Percentiles rank a stretch among this genome's conserved stretches.
Conservation (phyloP, 2,888 invertebrate genomes). For the Apantesis nais region DNA sequence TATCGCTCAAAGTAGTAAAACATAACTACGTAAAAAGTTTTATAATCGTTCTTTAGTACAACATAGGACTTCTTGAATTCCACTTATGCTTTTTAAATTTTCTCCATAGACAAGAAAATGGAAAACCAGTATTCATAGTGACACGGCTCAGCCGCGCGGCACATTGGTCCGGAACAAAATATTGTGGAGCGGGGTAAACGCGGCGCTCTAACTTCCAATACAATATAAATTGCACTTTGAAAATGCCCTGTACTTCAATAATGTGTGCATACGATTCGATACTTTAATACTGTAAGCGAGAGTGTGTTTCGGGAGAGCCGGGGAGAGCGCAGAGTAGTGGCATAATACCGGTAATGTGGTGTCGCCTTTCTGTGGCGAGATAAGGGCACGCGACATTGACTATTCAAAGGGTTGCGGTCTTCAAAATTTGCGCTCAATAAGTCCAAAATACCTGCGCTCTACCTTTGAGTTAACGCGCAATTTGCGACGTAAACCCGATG, state of each 20-base stretch:
- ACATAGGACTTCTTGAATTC: conserved; percentile 58
- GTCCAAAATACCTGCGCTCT: conserved; percentile 74
- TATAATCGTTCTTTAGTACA: conserved; percentile 60
- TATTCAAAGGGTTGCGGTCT: conserved; percentile 85
- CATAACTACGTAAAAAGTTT: conserved; percentile 52
- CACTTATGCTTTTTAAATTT: conserved; percentile 74
- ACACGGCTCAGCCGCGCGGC: conserved; percentile 69
- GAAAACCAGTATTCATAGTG: conserved; percentile 62
- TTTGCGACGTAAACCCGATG: conserved; percentile 54
- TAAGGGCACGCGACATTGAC: conserved; percentile 86
- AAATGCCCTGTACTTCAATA: conserved; percentile 75
- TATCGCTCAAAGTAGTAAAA: conserved; percentile 30
- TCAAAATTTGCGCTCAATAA: conserved; percentile 85
- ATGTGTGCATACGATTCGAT: conserved; percentile 67
- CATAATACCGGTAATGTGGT: conserved; percentile 85
- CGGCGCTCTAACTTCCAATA: conserved; percentile 80
- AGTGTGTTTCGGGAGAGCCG: conserved; percentile 60
- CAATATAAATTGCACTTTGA: conserved; percentile 85
- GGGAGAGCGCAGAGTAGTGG: conserved; percentile 58
- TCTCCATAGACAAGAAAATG: conserved; percentile 68
- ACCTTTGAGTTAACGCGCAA: conserved; percentile 66
- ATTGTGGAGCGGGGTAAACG: conserved; percentile 75
- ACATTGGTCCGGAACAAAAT: conserved; percentile 78
- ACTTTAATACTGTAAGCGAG: conserved; percentile 66
- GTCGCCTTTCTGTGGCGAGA: conserved; percentile 85